phyloP scores from a whole-genome alignment of 2,113 vertebrate species.

The Rhinoderma darwinii region DNA sequence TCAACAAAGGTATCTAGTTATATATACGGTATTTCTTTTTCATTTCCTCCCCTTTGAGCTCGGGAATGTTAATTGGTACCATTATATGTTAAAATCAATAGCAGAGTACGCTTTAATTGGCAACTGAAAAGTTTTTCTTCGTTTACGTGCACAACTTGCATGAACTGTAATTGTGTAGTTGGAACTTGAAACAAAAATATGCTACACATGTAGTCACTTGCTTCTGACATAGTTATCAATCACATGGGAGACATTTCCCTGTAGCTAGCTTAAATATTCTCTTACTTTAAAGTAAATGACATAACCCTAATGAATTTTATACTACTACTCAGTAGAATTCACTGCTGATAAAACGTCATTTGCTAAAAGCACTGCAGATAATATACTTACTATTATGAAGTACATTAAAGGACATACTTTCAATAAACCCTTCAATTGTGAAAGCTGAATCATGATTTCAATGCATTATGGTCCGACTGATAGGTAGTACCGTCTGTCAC shows the following conservation, averaged over 20 bases:
- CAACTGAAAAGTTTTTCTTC: neutral
- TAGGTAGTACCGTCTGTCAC: neutral
- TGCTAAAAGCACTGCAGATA: slow-evolving; percentile 37
- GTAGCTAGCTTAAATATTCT: slow-evolving; percentile 27
- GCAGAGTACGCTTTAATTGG: neutral
- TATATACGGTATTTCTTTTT: neutral
- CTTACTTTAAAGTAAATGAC: slow-evolving; percentile 37
- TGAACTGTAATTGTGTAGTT: neutral
- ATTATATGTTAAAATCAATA: slow-evolving; percentile 8
- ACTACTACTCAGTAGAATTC: slow-evolving; percentile 30
- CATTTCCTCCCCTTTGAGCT: neutral
- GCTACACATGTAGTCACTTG: neutral
- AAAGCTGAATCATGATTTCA: slow-evolving; percentile 39
- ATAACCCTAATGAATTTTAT: slow-evolving; percentile 40
- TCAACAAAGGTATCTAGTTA: neutral
- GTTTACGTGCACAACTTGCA: neutral
- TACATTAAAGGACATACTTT: slow-evolving; percentile 35
- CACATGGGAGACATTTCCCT: slow-evolving; percentile 17
- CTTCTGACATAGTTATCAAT: slow-evolving; percentile 22
- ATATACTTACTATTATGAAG: slow-evolving; percentile 37
- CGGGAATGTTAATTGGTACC: neutral
- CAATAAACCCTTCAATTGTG: slow-evolving; percentile 36
- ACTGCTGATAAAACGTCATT: slow-evolving; percentile 37
- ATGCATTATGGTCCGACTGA: slow-evolving; percentile 15
- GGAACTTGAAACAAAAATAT: neutral